A percentile compares a stretch with the other conserved stretches of the same genome.
These are phyloP conservation scores for Pleuronectes platessa DNA, from an alignment of 2,113 vertebrate genomes.

Conservation along the genomic window DNA sequence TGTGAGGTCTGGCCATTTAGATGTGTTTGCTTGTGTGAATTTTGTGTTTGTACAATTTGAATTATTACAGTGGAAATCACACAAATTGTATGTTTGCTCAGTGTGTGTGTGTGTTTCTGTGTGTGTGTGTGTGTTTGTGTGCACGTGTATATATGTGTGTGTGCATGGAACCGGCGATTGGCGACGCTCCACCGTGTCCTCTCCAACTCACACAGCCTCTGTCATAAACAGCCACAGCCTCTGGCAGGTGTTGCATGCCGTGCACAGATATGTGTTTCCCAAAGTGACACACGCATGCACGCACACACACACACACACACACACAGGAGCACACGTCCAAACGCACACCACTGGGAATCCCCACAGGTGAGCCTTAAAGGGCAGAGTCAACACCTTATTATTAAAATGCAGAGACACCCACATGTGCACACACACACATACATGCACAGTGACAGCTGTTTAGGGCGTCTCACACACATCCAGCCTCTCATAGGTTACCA, in stretches of 20 bases:
- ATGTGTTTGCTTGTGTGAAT: slow-evolving; percentile 65
- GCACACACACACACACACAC: slow-evolving; percentile 18
- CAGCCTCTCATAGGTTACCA: slow-evolving; percentile 7
- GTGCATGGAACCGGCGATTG: slow-evolving; percentile 51
- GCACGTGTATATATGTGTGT: too few species aligned
- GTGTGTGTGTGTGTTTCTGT: slow-evolving; percentile 26
- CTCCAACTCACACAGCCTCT: slow-evolving; percentile 89
- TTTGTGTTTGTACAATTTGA: slow-evolving; percentile 46
- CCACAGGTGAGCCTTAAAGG: slow-evolving; percentile 73
- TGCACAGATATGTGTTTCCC: slow-evolving; percentile 75
- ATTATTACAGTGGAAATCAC: slow-evolving; percentile 48
- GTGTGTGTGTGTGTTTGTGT: slow-evolving; percentile 10
- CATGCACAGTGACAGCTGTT: slow-evolving; percentile 65
- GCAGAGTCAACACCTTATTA: slow-evolving; percentile 78
- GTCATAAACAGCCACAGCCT: slow-evolving; percentile 90
- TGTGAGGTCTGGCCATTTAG: slow-evolving; percentile 52
- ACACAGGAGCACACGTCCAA: slow-evolving; percentile 32
- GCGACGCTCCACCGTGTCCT: slow-evolving; percentile 84
- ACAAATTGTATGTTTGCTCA: slow-evolving; percentile 29
- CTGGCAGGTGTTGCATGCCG: slow-evolving; percentile 85
- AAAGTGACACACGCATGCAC: slow-evolving; percentile 63
- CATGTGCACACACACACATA: slow-evolving; percentile 34
- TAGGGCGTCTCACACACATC: slow-evolving; percentile 51
- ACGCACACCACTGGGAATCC: slow-evolving; percentile 66
- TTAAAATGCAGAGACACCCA: slow-evolving; percentile 74